A percentile compares a stretch with the other conserved stretches of the same genome.
These are phyloP conservation scores for Zoanthus solanderi DNA, from an alignment of 92 coral and sea anemone genomes.

Conservation along the genomic window DNA sequence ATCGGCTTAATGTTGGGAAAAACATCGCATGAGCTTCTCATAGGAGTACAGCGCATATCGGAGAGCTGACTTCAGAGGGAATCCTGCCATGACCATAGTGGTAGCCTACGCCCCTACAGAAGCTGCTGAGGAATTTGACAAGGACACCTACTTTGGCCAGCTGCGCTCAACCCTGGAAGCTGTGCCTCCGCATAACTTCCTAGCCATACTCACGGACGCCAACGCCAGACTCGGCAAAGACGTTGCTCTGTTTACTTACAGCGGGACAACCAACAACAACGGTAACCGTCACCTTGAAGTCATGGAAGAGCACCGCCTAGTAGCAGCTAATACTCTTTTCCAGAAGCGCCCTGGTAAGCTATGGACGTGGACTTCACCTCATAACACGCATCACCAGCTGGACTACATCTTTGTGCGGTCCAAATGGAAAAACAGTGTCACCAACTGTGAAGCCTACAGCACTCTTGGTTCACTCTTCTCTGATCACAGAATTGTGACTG, in stretches of 20 bases:
- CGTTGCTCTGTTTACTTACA: constrained; percentile 45
- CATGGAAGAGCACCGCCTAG: constrained; percentile 49
- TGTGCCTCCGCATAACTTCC: constrained; percentile 36
- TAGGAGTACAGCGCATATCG: constrained; percentile 42
- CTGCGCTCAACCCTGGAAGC: constrained; percentile 41
- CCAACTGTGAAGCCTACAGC: constrained; percentile 53
- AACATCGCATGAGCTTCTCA: constrained; percentile 38
- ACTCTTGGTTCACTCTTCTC: constrained; percentile 48
- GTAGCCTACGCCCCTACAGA: constrained; percentile 39
- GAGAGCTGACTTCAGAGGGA: constrained; percentile 34
- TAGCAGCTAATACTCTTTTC: constrained; percentile 48
- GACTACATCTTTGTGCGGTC: constrained; percentile 57
- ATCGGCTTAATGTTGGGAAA: constrained; percentile 42
- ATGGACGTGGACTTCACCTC: constrained; percentile 55
- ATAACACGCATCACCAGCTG: constrained; percentile 45
- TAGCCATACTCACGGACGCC: constrained; percentile 25
- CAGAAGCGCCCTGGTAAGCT: constrained; percentile 54
- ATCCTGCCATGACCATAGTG: constrained; percentile 35
- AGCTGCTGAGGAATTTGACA: constrained; percentile 35
- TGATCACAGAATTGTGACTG: constrained; percentile 59
- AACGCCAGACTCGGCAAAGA: constrained; percentile 24
- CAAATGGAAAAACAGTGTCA: constrained; percentile 67
- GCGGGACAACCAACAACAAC: constrained; percentile 51
- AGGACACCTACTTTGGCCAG: constrained; percentile 39
- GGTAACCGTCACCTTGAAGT: constrained; percentile 46